Evolutionary conservation across 2,888 invertebrate genomes (phyloP).

Genomic region (Rhamphomyia laevipes): DNA sequence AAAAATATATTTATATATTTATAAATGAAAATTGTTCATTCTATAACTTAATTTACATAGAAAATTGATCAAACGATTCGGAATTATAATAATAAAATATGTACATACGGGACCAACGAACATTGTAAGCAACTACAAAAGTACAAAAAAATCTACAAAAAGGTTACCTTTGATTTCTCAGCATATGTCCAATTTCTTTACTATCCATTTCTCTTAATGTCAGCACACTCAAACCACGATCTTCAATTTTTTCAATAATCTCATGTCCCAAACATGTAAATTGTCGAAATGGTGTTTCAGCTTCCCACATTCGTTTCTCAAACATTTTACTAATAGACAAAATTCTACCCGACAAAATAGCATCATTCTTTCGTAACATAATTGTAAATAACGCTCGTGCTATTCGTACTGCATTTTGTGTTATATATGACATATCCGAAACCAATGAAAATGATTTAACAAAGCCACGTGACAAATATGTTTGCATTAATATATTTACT

Average conservation of each 20-base stretch:
- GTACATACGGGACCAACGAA: no score
- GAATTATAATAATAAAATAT: no score
- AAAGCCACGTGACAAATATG: slow-evolving; percentile 69
- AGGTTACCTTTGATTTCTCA: slow-evolving; percentile 50
- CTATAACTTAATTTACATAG: no score
- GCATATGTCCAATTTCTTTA: slow-evolving; percentile 70
- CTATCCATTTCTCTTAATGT: slow-evolving; percentile 76
- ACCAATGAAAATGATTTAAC: slow-evolving; percentile 46
- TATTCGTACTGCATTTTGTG: slow-evolving; percentile 81
- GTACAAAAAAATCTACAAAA: no score
- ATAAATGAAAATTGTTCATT: no score
- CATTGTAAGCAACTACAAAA: no score
- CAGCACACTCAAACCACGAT: slow-evolving; percentile 60
- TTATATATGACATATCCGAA: slow-evolving; percentile 35
- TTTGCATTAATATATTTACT: slow-evolving; percentile 84
- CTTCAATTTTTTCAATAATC: slow-evolving; percentile 70
- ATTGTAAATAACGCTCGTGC: slow-evolving; percentile 90
- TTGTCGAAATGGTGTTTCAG: slow-evolving; percentile 75
- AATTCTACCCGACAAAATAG: slow-evolving; percentile 75
- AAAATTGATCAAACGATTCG: no score
- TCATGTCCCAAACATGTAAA: slow-evolving; percentile 66
- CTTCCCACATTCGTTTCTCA: slow-evolving; percentile 83
- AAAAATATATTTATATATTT: no score
- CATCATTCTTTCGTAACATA: slow-evolving; percentile 77
- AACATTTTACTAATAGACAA: slow-evolving; percentile 85